These are phyloP conservation scores for Stegostoma tigrinum DNA, from an alignment of 2,113 vertebrate species.

Conservation along the genomic window DNA sequence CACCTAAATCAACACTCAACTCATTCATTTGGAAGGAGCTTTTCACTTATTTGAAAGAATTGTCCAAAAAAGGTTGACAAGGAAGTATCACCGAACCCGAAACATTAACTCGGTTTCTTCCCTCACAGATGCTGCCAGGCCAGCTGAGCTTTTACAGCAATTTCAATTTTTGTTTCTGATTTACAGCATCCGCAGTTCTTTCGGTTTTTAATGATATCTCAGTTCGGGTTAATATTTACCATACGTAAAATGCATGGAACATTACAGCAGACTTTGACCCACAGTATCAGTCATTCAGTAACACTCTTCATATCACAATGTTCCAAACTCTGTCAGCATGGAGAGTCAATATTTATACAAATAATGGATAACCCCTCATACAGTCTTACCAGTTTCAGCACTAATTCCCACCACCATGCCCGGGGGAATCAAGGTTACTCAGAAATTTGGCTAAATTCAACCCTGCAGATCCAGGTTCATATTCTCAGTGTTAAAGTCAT, in stretches of 20 bases:
- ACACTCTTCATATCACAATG: background rate
- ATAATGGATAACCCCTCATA: background rate
- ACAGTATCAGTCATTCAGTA: no score
- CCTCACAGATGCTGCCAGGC: no score
- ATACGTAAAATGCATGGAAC: background rate
- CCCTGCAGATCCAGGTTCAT: background rate
- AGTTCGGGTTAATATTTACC: background rate
- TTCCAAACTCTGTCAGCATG: background rate
- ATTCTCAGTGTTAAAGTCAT: no score
- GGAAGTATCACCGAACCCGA: no score
- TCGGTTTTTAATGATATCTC: background rate
- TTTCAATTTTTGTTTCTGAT: no score
- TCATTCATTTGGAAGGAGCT: background rate
- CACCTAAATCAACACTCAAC: no score
- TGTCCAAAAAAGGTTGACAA: no score
- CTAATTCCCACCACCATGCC: background rate
- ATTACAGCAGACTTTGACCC: background rate
- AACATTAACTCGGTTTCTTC: no score
- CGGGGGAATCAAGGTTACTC: background rate
- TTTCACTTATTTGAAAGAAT: background rate
- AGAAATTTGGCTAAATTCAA: background rate
- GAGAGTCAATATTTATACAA: background rate
- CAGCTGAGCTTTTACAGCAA: no score
- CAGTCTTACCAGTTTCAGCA: background rate
- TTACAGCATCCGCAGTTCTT: no score